Percentiles rank a stretch among this genome's conserved stretches.
These are phyloP conservation scores for Peromyscus polionotus DNA, from an alignment of 2,113 vertebrate genomes.

Conservation along the genomic window DNA sequence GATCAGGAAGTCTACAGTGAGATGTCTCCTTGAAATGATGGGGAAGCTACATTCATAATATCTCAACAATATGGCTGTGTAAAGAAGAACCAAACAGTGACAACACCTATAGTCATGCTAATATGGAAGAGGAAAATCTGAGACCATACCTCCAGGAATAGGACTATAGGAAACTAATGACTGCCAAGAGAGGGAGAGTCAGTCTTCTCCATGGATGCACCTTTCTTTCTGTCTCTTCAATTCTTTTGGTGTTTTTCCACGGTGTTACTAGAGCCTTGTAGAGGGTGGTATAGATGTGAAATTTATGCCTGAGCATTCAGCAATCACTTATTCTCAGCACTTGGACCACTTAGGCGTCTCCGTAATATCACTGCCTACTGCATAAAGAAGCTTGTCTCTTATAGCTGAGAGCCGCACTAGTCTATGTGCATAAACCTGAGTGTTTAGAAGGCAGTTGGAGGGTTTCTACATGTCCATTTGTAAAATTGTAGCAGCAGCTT, in stretches of 20 bases:
- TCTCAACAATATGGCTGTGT: not conserved
- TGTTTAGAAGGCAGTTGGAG: no score
- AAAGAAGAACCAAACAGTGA: not conserved
- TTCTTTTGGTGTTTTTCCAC: not conserved
- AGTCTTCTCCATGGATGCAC: not conserved
- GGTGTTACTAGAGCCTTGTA: no score
- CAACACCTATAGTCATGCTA: not conserved
- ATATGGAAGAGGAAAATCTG: not conserved
- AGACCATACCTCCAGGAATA: not conserved
- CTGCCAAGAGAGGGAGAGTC: not conserved
- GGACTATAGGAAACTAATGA: not conserved
- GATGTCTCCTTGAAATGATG: not conserved
- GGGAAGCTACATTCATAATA: not conserved
- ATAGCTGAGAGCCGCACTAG: not conserved
- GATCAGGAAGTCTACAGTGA: not conserved
- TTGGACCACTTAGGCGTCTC: no score
- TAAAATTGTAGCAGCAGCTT: not conserved
- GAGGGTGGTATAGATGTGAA: not conserved
- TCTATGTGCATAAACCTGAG: not conserved
- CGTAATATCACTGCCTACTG: not conserved
- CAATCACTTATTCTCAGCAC: not conserved
- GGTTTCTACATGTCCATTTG: not conserved
- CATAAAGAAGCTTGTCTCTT: not conserved
- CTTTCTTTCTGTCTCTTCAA: not conserved
- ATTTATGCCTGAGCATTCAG: not conserved